A percentile compares a stretch with the other conserved stretches of the same genome.
Conservation (phyloP, 2,113 vertebrate genomes). For the Poecilia latipinna region DNA sequence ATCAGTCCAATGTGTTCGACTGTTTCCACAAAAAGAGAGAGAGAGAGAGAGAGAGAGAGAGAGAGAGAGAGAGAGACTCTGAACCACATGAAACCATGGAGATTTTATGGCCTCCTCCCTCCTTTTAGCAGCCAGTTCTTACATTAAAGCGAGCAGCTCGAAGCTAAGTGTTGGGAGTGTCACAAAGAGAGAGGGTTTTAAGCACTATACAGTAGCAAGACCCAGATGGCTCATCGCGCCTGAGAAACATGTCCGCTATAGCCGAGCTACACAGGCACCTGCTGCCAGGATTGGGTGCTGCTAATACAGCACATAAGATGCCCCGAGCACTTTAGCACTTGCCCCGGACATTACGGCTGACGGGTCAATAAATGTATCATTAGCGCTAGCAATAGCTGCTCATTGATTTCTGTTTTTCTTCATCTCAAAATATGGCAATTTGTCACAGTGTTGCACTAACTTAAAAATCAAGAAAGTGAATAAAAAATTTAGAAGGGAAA, state of each 20-base stretch:
- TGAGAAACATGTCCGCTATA: conserved; percentile 67
- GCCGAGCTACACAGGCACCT: conserved; percentile 64
- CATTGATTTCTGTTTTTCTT: conserved; percentile 35
- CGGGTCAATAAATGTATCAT: conserved; percentile 65
- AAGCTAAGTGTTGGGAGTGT: conserved; percentile 71
- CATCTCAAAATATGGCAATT: conserved; percentile 44
- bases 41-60: conserved; percentile 6
- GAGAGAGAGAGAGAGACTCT: conserved; percentile 22
- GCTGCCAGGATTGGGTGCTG: conserved; percentile 72
- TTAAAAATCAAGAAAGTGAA: too few species aligned
- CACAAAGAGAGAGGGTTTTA: conserved; percentile 71
- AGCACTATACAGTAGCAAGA: conserved; percentile 72
- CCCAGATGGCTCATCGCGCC: conserved; percentile 70
- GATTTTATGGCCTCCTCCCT: conserved; percentile 60
- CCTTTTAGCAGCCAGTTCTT: conserved; percentile 49
- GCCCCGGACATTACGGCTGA: conserved; percentile 44
- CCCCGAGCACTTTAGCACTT: conserved; percentile 53
- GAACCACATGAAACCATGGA: conserved; percentile 64
- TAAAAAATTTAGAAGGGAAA: too few species aligned
- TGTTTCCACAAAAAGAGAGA: conserved; percentile 51
- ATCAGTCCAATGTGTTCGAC: conserved; percentile 64
- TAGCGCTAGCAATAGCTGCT: conserved; percentile 28
- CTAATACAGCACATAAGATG: conserved; percentile 64
- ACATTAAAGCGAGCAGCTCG: conserved; percentile 69
- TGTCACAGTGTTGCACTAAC: conserved; percentile 22